These are phyloP conservation scores for Trachurus trachurus DNA, from an alignment of 2,797 vertebrate genomes.

Conservation along the genomic window DNA sequence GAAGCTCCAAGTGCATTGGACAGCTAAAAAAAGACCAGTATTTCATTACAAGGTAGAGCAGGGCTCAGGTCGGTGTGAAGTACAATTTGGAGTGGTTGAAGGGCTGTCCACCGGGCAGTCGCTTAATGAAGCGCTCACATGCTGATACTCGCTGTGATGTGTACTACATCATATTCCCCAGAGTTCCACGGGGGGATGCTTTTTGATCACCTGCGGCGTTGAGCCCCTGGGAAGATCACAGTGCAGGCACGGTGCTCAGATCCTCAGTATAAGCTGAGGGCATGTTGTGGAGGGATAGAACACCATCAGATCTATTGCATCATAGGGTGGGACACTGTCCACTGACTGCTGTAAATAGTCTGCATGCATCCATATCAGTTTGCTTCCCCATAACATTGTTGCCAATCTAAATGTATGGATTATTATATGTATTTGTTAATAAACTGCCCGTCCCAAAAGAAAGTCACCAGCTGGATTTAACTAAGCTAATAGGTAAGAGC, in stretches of 20 bases:
- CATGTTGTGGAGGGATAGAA: conserved; percentile 8
- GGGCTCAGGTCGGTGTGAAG: conserved; percentile 29
- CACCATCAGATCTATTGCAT: not conserved
- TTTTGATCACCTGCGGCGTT: conserved; percentile 55
- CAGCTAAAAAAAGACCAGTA: not conserved
- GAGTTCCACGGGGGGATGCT: conserved; percentile 47
- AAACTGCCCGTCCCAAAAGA: no score
- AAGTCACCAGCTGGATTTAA: no score
- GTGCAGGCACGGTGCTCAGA: conserved; percentile 39
- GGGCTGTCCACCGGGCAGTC: conserved; percentile 27
- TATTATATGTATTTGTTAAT: no score
- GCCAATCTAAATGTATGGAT: not conserved
- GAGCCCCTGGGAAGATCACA: conserved; percentile 61
- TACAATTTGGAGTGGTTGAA: conserved; percentile 27
- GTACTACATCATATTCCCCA: conserved; percentile 39
- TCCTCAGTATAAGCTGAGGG: conserved; percentile 27
- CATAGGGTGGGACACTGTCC: conserved; percentile 5
- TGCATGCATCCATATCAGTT: not conserved
- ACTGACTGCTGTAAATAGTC: not conserved
- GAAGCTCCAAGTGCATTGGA: not conserved
- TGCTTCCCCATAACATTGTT: not conserved
- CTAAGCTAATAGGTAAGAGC: no score
- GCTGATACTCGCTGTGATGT: conserved; percentile 32
- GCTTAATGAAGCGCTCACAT: conserved; percentile 39
- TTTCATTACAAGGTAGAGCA: conserved; percentile 5